Base-by-base conservation (phyloP, 2,888 invertebrate genomes). In the Zaprionus obscuricornis region DNA sequence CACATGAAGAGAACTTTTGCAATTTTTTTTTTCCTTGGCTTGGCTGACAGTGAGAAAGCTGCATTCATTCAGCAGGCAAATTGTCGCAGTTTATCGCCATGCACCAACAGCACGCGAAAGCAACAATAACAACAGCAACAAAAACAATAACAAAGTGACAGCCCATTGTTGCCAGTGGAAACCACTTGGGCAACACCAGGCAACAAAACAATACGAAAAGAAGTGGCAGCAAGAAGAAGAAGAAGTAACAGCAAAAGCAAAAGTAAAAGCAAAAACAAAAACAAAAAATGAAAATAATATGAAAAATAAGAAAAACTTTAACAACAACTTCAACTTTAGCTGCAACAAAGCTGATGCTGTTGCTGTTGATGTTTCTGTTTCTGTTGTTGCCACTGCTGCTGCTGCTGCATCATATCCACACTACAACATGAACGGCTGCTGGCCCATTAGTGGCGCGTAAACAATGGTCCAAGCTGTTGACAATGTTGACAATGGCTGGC, bases 81-180 rank as follows among this genome's bases (percentile, higher is more conserved):
- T 82, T 82, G 81, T 86, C 86, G 86, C 81, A 86, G 86, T 82
- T 86, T 82, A 82, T 82, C 83, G 77, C 64, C 68, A 60, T 66
- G 74, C 65, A 74, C 56, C 72, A 75, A 67, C 63, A 65, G 57
- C 49, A n/a, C n/a, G 31, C 46, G 37, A 46, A 46, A 49, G 43
- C 57, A 72, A 67, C 64, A 40, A 34, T 24, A 31, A 42, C 37
- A 54, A 50, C 17, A 18, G 26, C 47, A 59, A 43, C 39, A 51
- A 40, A 22, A 57, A 51, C 42, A 56, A 46, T 45, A 39, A 47
- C 31, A 60, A 46, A 6, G 17, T 13, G 31, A 8, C 2, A 52
- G 50, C 11, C 52, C 66, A 65, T 72, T 75, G 66, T 60, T 68
- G 69, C 62, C 50, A 27, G 51, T 68, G 52, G 47, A 82, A 64